Percentiles rank a stretch among this genome's conserved stretches.
phyloP scores from a whole-genome alignment of 2,113 vertebrate species.

The Apteryx owenii region DNA sequence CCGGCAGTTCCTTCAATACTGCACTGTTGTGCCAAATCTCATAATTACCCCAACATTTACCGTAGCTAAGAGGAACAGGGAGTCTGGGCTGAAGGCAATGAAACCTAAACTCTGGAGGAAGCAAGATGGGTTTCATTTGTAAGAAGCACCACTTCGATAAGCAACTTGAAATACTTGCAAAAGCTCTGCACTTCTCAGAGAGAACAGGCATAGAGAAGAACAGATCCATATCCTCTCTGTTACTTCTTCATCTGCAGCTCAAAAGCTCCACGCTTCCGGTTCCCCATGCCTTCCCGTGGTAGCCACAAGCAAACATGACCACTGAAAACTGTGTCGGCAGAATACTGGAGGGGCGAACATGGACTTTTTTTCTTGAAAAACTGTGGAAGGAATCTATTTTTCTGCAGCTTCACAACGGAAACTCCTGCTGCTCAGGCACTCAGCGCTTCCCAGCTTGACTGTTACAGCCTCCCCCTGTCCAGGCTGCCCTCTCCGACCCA shows the following conservation, averaged over 20 bases:
- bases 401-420: neutral
- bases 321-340: neutral
- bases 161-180: neutral
- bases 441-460: neutral
- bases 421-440: neutral
- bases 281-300: neutral
- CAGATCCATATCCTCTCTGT: neutral
- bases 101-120: neutral
- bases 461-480: neutral
- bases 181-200: neutral
- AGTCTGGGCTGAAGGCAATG: neutral
- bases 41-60: neutral
- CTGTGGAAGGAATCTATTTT: neutral
- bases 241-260: neutral
- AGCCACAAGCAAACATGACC: neutral
- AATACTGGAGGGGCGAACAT: neutral
- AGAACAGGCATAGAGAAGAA: accelerated
- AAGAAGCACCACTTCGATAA: neutral
- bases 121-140: neutral
- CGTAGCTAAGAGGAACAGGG: neutral
- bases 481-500: neutral
- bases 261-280: neutral
- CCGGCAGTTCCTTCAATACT: neutral
- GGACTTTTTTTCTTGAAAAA: neutral
- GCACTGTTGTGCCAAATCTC: neutral